Evolutionary conservation across 1,140 invertebrate genomes (phyloP).

Genomic region (Ceratina calcarata): DNA sequence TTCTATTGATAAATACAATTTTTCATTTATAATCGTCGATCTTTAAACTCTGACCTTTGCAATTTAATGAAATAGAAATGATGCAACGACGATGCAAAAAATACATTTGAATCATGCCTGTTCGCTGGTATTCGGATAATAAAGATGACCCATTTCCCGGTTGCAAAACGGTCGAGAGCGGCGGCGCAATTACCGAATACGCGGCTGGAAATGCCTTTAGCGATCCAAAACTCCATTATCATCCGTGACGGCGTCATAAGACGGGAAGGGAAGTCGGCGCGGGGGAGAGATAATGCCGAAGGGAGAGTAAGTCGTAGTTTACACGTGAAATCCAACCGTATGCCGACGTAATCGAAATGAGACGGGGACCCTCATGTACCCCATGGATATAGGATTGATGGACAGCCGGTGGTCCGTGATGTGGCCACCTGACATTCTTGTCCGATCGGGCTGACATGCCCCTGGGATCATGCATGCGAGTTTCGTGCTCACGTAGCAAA

Average conservation of each 20-base stretch:
- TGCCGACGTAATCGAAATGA: conserved; percentile 61
- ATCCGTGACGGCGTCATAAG: conserved; percentile 43
- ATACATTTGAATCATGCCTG: no score
- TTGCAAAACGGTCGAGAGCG: not conserved
- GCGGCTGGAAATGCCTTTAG: conserved; percentile 26
- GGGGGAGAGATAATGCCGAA: conserved; percentile 47
- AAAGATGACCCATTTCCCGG: not conserved
- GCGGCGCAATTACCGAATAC: not conserved
- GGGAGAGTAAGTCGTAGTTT: conserved; percentile 62
- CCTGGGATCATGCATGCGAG: conserved; percentile 74
- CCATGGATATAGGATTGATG: conserved; percentile 72
- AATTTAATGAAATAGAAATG: no score
- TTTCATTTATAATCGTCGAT: no score
- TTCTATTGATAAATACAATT: no score
- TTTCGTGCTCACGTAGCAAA: conserved; percentile 73
- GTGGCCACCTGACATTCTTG: conserved; percentile 75
- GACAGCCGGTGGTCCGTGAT: conserved; percentile 76
- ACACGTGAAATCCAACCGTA: conserved; percentile 59
- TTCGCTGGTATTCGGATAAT: not conserved
- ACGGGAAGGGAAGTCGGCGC: conserved; percentile 9
- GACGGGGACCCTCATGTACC: conserved; percentile 56
- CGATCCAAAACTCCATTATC: conserved; percentile 54
- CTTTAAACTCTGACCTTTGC: no score
- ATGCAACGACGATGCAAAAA: no score
- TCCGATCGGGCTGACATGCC: conserved; percentile 75